Evolutionary conservation across 2,113 vertebrate species (phyloP), one percentile per base, ranked within the genome.

Genomic region (Cyanistes caeruleus): DNA sequence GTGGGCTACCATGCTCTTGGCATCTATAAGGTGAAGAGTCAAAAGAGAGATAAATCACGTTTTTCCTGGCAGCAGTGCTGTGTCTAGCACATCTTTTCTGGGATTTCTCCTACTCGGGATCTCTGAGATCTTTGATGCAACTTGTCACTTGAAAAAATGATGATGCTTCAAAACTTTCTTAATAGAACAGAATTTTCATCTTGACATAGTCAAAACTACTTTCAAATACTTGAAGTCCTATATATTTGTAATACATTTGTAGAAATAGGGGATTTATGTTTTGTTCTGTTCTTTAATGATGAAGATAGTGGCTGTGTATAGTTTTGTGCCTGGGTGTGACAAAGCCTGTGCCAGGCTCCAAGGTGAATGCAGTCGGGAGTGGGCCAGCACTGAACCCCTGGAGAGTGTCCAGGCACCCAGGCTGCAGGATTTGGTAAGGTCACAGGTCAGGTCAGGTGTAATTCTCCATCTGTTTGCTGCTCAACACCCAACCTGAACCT

Each of bases 351-450:
- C 39, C 62, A 30, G 44, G 28, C 56, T 55, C 63, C 55, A 46
- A 72, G 64, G 21, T 28, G 24, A 52, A 31, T 12, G 33, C 27
- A n/a, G 33, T 7, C 0, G 0, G 37, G 39, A 63, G 6, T 4
- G 33, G 48, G 20, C 15, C 44, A 72, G 41, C 62, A 31, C 64
- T 14, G 35, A 51, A 19, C 8, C 31, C 49, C 52, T 8, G 49
- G 22, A 16, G 1, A 4, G 7, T 68, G n/a, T 16, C 33, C 0
- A 0, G 52, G 35, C 35, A 81, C 15, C 30, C 52, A 76, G 52
- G 30, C 51, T 62, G 46, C 51, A 65, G 70, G 74, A 70, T 35
- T 35, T 2, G 15, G 28, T 51, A 41, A 91, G 56, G 48, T 59
- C 56, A 44, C 23, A 31, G 73, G 9, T 63, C 65, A 75, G 46